A percentile compares a stretch with the other conserved stretches of the same genome.
These are phyloP conservation scores for Caenorhabditis doughertyi DNA, from an alignment of 2,888 invertebrate species.

Conservation along the genomic window DNA sequence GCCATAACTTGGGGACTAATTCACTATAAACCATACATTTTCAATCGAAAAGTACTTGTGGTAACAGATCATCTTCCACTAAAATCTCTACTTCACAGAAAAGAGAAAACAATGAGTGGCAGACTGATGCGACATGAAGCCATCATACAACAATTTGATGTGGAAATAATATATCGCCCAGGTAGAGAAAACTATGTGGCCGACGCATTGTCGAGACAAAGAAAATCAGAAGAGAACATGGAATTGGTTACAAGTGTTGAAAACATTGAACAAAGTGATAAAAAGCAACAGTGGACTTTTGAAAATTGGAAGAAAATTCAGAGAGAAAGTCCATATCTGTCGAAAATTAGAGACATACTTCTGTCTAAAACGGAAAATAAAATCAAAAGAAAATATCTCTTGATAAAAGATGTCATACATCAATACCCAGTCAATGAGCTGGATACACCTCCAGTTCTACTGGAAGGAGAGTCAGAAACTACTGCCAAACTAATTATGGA, in stretches of 20 bases:
- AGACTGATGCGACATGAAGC: conserved; percentile 6
- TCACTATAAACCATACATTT: conserved; percentile 48
- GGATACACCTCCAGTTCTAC: no score
- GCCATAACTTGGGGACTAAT: conserved; percentile 42
- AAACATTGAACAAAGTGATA: not conserved
- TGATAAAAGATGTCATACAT: no score
- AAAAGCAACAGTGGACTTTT: not conserved
- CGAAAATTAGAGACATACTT: no score
- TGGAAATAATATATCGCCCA: conserved; percentile 14
- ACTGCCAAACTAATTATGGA: no score
- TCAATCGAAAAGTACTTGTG: conserved; percentile 17
- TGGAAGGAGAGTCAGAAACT: no score
- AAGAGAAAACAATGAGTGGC: conserved; percentile 11
- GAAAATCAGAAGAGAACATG: not conserved
- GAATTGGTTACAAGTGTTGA: not conserved
- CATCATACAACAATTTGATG: not conserved
- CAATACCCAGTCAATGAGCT: no score
- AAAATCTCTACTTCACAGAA: conserved; percentile 8
- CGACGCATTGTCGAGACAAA: conserved; percentile 14
- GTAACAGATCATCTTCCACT: conserved; percentile 40
- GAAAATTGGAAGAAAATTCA: no score
- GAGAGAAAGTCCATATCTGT: no score
- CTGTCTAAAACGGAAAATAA: no score
- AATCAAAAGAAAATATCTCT: no score
- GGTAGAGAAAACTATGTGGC: conserved; percentile 64